phyloP scores from a whole-genome alignment of 2,797 vertebrate genomes.

The Betta splendens region DNA sequence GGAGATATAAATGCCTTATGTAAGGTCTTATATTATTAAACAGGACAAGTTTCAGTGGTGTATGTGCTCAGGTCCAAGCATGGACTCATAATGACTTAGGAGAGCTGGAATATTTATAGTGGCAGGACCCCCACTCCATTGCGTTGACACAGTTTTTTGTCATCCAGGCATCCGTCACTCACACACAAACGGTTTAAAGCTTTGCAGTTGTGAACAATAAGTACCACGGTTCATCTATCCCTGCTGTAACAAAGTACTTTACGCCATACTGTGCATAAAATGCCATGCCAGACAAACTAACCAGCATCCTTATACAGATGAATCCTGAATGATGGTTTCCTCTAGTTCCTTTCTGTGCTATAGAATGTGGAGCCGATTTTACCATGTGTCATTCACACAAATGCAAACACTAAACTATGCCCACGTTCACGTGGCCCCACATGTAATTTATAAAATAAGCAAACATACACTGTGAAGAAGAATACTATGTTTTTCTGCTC shows the following conservation, averaged over 20 bases:
- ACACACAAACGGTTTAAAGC: constrained; percentile 6
- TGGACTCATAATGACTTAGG: constrained; percentile 82
- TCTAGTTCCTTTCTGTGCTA: too few relatives aligned
- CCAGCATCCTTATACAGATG: not conserved
- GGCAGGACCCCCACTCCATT: constrained; percentile 69
- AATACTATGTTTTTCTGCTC: not conserved
- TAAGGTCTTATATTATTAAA: constrained; percentile 84
- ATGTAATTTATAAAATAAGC: not conserved
- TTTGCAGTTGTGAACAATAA: too few relatives aligned
- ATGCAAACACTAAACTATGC: too few relatives aligned
- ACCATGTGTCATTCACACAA: too few relatives aligned
- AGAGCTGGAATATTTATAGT: constrained; percentile 80
- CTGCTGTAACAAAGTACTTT: too few relatives aligned
- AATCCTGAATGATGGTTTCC: too few relatives aligned
- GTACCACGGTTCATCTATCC: too few relatives aligned
- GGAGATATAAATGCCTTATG: constrained; percentile 80
- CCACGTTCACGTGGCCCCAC: not conserved
- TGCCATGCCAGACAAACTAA: too few relatives aligned
- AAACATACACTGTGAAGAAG: not conserved
- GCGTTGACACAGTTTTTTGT: too few relatives aligned
- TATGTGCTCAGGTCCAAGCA: constrained; percentile 73
- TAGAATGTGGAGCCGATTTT: not conserved
- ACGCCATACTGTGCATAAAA: too few relatives aligned
- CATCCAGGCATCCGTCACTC: too few relatives aligned
- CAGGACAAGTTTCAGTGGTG: constrained; percentile 77